These are phyloP conservation scores for Smutsia temminckii DNA, from an alignment of 2,797 vertebrate genomes.

Conservation along the genomic window DNA sequence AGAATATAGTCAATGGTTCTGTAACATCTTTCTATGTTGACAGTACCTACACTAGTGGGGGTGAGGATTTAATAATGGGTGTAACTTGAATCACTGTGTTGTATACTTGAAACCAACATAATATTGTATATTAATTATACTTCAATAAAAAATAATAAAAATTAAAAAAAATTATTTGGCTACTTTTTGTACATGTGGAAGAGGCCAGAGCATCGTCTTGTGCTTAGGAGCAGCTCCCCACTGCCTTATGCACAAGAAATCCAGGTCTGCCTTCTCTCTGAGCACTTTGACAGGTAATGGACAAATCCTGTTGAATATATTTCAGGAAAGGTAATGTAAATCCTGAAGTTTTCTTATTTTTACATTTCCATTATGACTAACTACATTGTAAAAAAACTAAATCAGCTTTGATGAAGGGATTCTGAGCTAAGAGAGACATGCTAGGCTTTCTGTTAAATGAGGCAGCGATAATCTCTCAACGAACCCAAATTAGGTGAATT, in stretches of 20 bases:
- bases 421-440: constrained; percentile 13
- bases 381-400: background rate
- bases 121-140: too few relatives aligned
- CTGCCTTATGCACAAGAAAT: accelerated
- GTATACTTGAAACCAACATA: too few relatives aligned
- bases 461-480: background rate
- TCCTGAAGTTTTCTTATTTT: background rate
- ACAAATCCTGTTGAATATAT: background rate
- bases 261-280: background rate
- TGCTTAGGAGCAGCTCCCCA: background rate
- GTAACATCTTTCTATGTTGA: too few relatives aligned
- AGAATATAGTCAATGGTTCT: too few relatives aligned
- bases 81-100: too few relatives aligned
- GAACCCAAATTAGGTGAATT: background rate
- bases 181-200: background rate
- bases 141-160: too few relatives aligned
- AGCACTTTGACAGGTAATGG: background rate
- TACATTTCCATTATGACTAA: background rate
- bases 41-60: too few relatives aligned
- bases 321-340: background rate
- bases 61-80: too few relatives aligned
- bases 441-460: constrained; percentile 41
- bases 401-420: constrained; percentile 21
- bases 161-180: background rate
- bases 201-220: background rate